Conservation (phyloP, 2,113 vertebrate species). For the Anas platyrhynchos region DNA sequence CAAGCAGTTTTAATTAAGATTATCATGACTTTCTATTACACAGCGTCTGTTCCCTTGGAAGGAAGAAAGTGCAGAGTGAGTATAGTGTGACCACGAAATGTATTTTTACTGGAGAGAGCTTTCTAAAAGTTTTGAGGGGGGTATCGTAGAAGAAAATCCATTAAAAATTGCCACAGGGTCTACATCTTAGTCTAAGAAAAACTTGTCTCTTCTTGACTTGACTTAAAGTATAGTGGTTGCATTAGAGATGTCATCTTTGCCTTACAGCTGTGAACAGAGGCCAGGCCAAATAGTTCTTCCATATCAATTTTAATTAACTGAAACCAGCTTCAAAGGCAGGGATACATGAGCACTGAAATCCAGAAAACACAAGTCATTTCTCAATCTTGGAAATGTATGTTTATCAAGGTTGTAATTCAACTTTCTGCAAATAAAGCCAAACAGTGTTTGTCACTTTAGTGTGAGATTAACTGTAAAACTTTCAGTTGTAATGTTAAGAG, state of each 20-base stretch:
- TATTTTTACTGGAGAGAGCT: neutral
- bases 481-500: constrained; percentile 74
- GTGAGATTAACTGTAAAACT: constrained; percentile 77
- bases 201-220: neutral
- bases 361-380: constrained; percentile 55
- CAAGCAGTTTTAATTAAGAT: constrained; percentile 17
- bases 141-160: neutral
- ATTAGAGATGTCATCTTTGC: constrained; percentile 34
- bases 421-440: constrained; percentile 76
- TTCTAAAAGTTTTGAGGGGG: neutral
- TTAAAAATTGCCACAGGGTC: neutral
- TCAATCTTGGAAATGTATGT: constrained; percentile 60
- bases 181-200: neutral
- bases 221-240: neutral
- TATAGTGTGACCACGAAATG: neutral
- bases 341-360: constrained; percentile 46
- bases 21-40: neutral
- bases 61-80: neutral
- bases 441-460: constrained; percentile 70
- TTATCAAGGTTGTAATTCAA: constrained; percentile 67
- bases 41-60: neutral
- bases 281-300: constrained; percentile 44
- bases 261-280: constrained; percentile 43
- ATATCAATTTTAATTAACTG: constrained; percentile 43
- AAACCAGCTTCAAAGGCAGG: constrained; percentile 47